Base-by-base conservation (phyloP, 2,888 invertebrate species). In the Leucozona laternaria region DNA sequence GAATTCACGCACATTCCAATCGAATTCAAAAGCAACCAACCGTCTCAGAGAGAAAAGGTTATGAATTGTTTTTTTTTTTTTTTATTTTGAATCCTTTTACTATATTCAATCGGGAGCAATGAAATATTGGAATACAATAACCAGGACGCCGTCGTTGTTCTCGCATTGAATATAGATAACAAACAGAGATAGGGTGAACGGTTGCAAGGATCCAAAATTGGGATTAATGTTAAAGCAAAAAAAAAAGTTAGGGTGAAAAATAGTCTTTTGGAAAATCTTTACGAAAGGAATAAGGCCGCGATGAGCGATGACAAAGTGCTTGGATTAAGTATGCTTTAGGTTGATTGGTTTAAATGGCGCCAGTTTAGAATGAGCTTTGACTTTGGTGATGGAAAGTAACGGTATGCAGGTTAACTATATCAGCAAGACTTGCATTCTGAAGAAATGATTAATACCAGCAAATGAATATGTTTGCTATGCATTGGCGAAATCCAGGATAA, bases 1-100 rank as follows among this genome's bases (percentile, higher is more conserved):
- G 86, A 86, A 82, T 86, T 82, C 86, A 86, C 86, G 86, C 86
- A 86, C 86, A 86, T 86, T 86, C 86, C 86, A 75, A 82, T 82
- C 71, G 86, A 70, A 86, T 86, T 82, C 45, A 75, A 75, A 75
- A 22, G 62, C 81, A 86, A 58, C 78, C 73, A 81, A 86, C 68
- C 85, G 50, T 64, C 60, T 22, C 45, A 50, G 70, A 22, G n/a
- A 31, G 50, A 50, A 64, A 75, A 64, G 82, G 78, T 79, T 82
- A 82, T 86, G 86, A 86, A 86, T 81, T 81, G 45, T 37, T 72
- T 73, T 70, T 68, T 70, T 68, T 60, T 81, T 62, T 34, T 17
- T 45, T 4, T 58, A 22, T 71, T 76, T 50, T 66, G 62, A 22
- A 64, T 77, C 71, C 77, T 73, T 70, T 81, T 81, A 71, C 73